Conservation (phyloP, 1,140 invertebrate genomes). For the Pollicipes pollicipes region DNA sequence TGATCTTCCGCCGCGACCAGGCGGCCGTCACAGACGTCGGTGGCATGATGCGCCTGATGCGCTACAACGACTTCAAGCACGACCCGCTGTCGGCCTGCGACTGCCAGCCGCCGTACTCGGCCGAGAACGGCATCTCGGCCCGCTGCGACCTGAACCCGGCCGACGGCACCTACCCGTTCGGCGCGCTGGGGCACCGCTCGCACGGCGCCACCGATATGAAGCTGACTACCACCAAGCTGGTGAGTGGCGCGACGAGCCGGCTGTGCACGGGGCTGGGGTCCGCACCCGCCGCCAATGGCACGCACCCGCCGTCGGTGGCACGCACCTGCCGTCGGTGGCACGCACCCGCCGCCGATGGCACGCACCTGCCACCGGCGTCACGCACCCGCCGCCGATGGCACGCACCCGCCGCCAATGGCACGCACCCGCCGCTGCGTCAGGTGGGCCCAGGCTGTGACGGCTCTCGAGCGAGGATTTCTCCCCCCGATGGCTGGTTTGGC, state of each 20-base stretch:
- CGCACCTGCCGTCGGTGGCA: no score
- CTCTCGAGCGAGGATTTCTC: no score
- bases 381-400: no score
- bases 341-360: no score
- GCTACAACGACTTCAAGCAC: conserved; percentile 52
- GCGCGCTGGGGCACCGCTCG: conserved; percentile 34
- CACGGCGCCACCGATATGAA: conserved; percentile 44
- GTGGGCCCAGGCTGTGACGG: no score
- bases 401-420: no score
- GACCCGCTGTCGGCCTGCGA: conserved; percentile 48
- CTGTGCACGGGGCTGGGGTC: no score
- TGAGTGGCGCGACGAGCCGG: not conserved
- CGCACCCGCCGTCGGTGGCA: no score
- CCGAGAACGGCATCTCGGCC: conserved; percentile 49
- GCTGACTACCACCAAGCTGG: conserved; percentile 24
- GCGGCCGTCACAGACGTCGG: conserved; percentile 33
- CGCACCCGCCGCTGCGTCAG: no score
- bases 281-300: no score
- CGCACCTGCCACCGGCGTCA: no score
- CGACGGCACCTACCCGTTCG: conserved; percentile 36
- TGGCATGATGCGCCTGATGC: conserved; percentile 42
- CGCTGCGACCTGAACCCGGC: conserved; percentile 47
- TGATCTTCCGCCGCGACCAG: conserved; percentile 43
- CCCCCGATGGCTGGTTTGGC: no score
- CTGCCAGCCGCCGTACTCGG: conserved; percentile 51